A percentile compares a stretch with the other conserved stretches of the same genome.
These are phyloP conservation scores for Xenopus petersii DNA, from an alignment of 2,797 vertebrate species.

Conservation along the genomic window DNA sequence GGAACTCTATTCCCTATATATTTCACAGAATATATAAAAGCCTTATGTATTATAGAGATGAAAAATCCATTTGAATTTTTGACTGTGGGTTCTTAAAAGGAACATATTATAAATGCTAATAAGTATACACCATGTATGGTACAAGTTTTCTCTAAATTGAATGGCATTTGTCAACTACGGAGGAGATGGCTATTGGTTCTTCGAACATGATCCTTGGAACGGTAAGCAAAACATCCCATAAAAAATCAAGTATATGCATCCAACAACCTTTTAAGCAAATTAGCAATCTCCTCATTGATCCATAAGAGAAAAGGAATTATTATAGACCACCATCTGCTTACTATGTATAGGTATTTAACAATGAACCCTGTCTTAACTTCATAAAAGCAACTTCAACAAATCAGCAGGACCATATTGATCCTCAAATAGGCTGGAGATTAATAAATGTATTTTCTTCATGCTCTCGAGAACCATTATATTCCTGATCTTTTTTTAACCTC, in stretches of 20 bases:
- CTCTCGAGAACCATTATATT: constrained; percentile 70
- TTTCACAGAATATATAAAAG: too few species aligned
- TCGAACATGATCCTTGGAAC: constrained; percentile 74
- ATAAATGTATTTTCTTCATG: constrained; percentile 68
- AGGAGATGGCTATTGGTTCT: constrained; percentile 75
- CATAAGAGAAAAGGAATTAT: constrained; percentile 75
- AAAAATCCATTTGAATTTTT: too few species aligned
- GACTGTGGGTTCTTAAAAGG: too few species aligned
- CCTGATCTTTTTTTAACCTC: constrained; percentile 59
- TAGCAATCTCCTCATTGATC: constrained; percentile 75
- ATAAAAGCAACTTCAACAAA: constrained; percentile 87
- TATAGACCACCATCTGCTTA: constrained; percentile 66
- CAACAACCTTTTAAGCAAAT: constrained; percentile 70
- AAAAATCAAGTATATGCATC: constrained; percentile 53
- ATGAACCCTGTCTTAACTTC: constrained; percentile 81
- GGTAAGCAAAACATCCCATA: constrained; percentile 61
- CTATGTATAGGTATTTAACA: constrained; percentile 74
- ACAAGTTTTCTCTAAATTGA: constrained; percentile 64
- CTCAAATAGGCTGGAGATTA: constrained; percentile 66
- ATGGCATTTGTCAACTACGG: constrained; percentile 79
- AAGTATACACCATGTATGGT: constrained; percentile 13
- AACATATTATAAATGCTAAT: too few species aligned
- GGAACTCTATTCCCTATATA: too few species aligned
- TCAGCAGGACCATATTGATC: constrained; percentile 82
- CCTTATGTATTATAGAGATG: too few species aligned